These are phyloP conservation scores for Streptopelia turtur DNA, from an alignment of 2,797 vertebrate genomes.

Conservation along the genomic window DNA sequence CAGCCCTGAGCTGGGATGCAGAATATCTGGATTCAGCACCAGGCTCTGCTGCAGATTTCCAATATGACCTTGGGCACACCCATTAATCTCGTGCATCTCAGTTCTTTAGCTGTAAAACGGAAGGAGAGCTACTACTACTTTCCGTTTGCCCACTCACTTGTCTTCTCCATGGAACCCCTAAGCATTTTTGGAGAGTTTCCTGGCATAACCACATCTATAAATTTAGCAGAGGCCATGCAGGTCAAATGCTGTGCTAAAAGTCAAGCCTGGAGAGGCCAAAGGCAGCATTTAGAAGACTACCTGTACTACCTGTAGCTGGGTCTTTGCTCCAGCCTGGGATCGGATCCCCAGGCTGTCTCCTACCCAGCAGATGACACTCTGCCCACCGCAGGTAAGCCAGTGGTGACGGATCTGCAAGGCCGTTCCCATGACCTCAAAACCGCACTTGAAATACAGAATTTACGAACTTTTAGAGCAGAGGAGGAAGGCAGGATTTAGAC, in stretches of 20 bases:
- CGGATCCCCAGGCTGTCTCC: background rate
- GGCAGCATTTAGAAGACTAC: background rate
- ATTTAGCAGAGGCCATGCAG: background rate
- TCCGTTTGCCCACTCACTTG: constrained; percentile 1
- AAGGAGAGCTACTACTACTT: constrained; percentile 47
- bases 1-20: background rate
- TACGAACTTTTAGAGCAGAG: background rate
- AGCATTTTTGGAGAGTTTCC: background rate
- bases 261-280: background rate
- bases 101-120: constrained; percentile 42
- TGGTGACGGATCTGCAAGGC: background rate
- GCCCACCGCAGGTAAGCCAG: background rate
- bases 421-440: background rate
- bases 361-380: background rate
- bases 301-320: background rate
- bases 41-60: constrained; percentile 50
- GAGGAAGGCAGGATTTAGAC: background rate
- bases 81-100: constrained; percentile 66
- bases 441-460: background rate
- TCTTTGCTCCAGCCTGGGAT: background rate
- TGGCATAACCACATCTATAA: constrained; percentile 25
- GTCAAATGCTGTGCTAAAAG: background rate
- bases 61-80: constrained; percentile 68
- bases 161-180: background rate
- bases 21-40: constrained; percentile 41